Percentiles rank a stretch among this genome's conserved stretches.
Evolutionary conservation across 35 echinoderm and acorn worm genomes (phyloP).

Genomic region (Holothuria glaberrima): DNA sequence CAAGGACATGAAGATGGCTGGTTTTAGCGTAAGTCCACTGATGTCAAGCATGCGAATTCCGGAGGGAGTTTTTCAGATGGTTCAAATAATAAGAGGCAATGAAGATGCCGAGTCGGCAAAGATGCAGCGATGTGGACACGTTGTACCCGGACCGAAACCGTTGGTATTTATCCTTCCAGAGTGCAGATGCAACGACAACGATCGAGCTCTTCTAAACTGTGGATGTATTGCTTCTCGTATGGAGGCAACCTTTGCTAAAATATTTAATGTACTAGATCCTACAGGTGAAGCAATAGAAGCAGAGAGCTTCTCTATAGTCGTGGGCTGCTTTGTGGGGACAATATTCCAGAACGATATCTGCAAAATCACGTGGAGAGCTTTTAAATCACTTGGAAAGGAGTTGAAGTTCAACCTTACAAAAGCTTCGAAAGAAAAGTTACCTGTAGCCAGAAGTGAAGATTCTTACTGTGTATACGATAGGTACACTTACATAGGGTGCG

Average conservation of each 20-base stretch:
- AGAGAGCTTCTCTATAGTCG: not conserved
- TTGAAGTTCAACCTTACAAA: constrained; percentile 4
- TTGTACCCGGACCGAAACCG: constrained; percentile 4
- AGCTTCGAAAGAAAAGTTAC: not conserved
- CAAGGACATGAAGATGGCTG: not conserved
- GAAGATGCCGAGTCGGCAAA: not conserved
- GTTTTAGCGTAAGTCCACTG: not conserved
- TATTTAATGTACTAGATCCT: constrained; percentile 1
- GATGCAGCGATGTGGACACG: not conserved
- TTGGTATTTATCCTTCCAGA: constrained; percentile 21
- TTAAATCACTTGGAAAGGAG: not conserved
- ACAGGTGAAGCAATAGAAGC: not conserved
- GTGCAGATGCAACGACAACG: not conserved
- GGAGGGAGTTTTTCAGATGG: constrained; percentile 7
- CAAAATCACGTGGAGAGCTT: not conserved
- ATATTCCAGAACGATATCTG: constrained; percentile 25
- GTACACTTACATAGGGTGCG: constrained; percentile 36
- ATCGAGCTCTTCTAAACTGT: not conserved
- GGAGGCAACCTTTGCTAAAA: not conserved
- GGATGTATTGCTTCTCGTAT: not conserved
- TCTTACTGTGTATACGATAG: not conserved
- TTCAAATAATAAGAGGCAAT: constrained; percentile 22
- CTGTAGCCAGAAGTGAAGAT: not conserved
- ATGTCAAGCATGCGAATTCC: constrained; percentile 17
- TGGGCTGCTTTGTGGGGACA: constrained; percentile 28